These are phyloP conservation scores for Hypomesus transpacificus DNA, from an alignment of 2,113 vertebrate species.

Conservation along the genomic window DNA sequence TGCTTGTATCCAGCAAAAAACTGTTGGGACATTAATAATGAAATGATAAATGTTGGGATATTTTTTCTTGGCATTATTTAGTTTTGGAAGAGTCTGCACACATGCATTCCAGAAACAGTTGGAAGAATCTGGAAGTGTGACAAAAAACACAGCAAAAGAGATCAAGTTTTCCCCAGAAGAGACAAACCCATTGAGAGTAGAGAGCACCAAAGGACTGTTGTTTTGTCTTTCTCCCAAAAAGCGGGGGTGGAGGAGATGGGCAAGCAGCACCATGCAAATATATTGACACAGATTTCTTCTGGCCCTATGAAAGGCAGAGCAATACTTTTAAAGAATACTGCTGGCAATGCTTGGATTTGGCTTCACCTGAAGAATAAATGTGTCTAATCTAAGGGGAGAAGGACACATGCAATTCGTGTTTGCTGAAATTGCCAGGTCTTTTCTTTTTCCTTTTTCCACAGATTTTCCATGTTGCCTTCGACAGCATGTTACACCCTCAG, in stretches of 20 bases:
- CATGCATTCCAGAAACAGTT: slow-evolving; percentile 26
- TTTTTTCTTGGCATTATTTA: slow-evolving; percentile 28
- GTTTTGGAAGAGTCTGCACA: slow-evolving; percentile 11
- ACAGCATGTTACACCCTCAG: slow-evolving; percentile 2
- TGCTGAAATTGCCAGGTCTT: slow-evolving; percentile 8
- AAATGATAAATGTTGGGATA: slow-evolving; percentile 57
- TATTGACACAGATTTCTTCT: neutral
- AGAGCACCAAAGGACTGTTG: slow-evolving; percentile 1
- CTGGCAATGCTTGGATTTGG: neutral
- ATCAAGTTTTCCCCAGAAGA: slow-evolving; percentile 14
- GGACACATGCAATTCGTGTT: neutral
- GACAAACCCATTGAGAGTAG: slow-evolving; percentile 8
- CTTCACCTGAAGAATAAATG: slow-evolving; percentile 1
- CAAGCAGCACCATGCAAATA: slow-evolving; percentile 4
- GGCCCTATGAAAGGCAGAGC: neutral
- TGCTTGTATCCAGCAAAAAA: slow-evolving; percentile 29
- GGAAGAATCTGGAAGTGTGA: slow-evolving; percentile 20
- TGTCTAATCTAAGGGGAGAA: slow-evolving; percentile 9
- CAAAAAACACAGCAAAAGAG: slow-evolving; percentile 9
- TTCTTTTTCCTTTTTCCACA: slow-evolving; percentile 10
- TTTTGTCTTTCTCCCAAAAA: slow-evolving; percentile 8
- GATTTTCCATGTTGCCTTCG: slow-evolving; percentile 11
- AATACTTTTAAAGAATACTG: neutral
- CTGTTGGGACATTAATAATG: slow-evolving; percentile 57
- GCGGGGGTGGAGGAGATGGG: neutral